A percentile compares a stretch with the other conserved stretches of the same genome.
phyloP scores from a whole-genome alignment of 2,113 vertebrate genomes.

The Lampris megalopsis region DNA sequence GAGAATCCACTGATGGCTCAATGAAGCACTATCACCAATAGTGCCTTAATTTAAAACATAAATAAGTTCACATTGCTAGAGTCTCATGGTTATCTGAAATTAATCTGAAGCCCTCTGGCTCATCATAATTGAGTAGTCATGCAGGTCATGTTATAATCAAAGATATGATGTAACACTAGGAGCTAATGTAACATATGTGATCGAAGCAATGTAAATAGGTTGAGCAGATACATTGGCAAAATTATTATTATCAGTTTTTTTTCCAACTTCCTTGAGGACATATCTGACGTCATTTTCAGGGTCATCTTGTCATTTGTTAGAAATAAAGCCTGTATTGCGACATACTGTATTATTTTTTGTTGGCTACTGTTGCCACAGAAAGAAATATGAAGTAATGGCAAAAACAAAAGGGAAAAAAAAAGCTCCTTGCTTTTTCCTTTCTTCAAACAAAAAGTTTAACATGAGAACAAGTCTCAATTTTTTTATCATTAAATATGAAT shows the following conservation, averaged over 20 bases:
- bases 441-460: not conserved
- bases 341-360: not conserved
- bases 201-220: slow-evolving; percentile 30
- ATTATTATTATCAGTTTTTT: slow-evolving; percentile 11
- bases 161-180: slow-evolving; percentile 37
- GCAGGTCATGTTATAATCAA: slow-evolving; percentile 38
- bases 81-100: slow-evolving; percentile 59
- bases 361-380: not conserved
- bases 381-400: not conserved
- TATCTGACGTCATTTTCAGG: slow-evolving; percentile 29
- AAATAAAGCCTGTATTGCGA: not conserved
- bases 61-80: slow-evolving; percentile 33
- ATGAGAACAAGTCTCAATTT: not conserved
- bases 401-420: not conserved
- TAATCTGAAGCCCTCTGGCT: slow-evolving; percentile 44
- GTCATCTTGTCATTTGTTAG: slow-evolving; percentile 8
- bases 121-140: slow-evolving; percentile 63
- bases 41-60: slow-evolving; percentile 23
- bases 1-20: slow-evolving; percentile 3
- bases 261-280: slow-evolving; percentile 16
- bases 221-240: slow-evolving; percentile 29
- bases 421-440: not conserved
- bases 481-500: not conserved
- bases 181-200: slow-evolving; percentile 24
- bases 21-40: slow-evolving; percentile 36